Evolutionary conservation across 1,140 invertebrate genomes (phyloP).

Genomic region (Aphis craccivora): DNA sequence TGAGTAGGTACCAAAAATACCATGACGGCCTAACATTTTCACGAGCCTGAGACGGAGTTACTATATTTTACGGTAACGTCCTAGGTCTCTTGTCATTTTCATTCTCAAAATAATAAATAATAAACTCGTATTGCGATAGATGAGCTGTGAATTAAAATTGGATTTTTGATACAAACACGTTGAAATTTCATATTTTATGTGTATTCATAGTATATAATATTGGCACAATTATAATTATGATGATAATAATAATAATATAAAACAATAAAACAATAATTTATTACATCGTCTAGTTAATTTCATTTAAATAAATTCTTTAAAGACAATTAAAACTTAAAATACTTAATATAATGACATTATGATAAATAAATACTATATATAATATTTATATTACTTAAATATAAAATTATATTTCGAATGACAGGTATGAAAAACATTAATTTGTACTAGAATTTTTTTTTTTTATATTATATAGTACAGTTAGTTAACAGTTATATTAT

Average conservation of each 20-base stretch:
- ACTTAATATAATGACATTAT: not conserved
- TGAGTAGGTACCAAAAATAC: too few relatives aligned
- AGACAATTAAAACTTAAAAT: constrained; percentile 53
- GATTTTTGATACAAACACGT: not conserved
- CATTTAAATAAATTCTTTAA: constrained; percentile 29
- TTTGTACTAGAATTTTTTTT: constrained; percentile 50
- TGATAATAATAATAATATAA: not conserved
- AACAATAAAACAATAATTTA: constrained; percentile 50
- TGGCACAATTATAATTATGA: not conserved
- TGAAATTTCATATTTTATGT: not conserved
- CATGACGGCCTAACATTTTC: too few relatives aligned
- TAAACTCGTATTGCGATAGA: not conserved
- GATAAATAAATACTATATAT: not conserved
- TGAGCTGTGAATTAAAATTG: not conserved
- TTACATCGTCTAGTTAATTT: constrained; percentile 17
- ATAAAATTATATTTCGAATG: not conserved
- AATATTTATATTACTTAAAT: constrained; percentile 13
- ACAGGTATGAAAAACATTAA: constrained; percentile 37
- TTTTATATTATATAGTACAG: constrained; percentile 13
- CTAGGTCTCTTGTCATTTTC: not conserved
- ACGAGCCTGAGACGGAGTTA: too few relatives aligned
- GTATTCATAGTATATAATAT: not conserved
- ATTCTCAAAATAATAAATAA: not conserved
- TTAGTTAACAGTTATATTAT: not conserved
- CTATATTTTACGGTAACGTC: not conserved